phyloP scores from a whole-genome alignment of 2,888 invertebrate genomes.

The Leucozona laternaria region DNA sequence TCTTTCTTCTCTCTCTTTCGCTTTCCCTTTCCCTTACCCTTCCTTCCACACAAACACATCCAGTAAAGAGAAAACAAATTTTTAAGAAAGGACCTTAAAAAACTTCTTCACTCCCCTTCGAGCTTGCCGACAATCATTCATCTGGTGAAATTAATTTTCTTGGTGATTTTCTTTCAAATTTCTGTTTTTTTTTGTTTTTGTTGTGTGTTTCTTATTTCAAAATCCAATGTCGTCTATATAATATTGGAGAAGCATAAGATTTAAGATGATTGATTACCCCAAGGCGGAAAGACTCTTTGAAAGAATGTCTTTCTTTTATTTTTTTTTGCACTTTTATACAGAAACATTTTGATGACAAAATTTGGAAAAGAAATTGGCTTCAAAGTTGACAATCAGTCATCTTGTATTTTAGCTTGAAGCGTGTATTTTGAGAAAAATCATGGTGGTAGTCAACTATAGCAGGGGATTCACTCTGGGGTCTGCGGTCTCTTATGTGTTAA shows the following conservation, averaged over 20 bases:
- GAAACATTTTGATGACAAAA: constrained; percentile 20
- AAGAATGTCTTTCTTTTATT: background rate
- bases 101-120: background rate
- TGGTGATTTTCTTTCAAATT: constrained; percentile 11
- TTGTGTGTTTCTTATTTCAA: background rate
- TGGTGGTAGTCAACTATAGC: background rate
- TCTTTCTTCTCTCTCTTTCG: background rate
- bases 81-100: constrained; percentile 5
- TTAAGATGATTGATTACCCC: constrained; percentile 37
- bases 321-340: constrained; percentile 24
- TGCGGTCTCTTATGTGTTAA: background rate
- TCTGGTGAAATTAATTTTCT: constrained; percentile 28
- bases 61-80: background rate
- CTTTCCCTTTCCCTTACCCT: background rate
- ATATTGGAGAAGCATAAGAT: constrained; percentile 23
- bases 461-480: too few species aligned
- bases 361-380: constrained; percentile 38
- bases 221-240: constrained; percentile 6
- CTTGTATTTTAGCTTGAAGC: constrained; percentile 26
- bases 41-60: background rate
- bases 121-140: background rate
- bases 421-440: background rate
- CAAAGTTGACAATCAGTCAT: constrained; percentile 62
- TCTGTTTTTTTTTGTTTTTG: background rate
- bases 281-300: background rate